Base-by-base conservation (phyloP, 1,140 invertebrate species). In the Neodiprion lecontei region DNA sequence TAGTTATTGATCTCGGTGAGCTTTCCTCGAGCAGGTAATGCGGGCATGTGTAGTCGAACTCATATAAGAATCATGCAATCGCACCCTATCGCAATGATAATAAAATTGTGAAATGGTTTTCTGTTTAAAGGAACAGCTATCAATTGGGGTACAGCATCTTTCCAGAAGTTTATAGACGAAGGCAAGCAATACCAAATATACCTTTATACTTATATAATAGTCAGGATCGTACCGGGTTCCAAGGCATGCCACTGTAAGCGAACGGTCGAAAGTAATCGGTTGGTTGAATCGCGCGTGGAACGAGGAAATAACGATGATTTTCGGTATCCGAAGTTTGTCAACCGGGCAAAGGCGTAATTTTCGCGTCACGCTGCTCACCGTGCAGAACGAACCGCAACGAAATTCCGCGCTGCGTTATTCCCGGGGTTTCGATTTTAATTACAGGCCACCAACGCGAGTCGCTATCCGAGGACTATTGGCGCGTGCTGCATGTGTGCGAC, bases 401-500 rank as follows among this genome's bases (percentile, higher is more conserved):
- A 40, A 40, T 40, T 40, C 5, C 28, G 28, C 28, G 50, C 28
- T 17, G 28, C 28, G 50, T 48, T 17, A 69, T 53, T 14, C 23
- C 40, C 66, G 28, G 50, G 66, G 73, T 72, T 79, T 76, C 50
- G 74, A 74, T 77, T 79, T 79, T 77, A 79, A 79, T 77, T 76
- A 79, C 11, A 61, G 53, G 53, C 53, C 9, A 17, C 72, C 66
- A 72, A 50, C 67, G 61, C 21, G 67, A 74, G 67, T n/a, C 66
- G 74, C 65, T 77, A 81, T 80, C 79, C 75, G 82, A 76, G 77
- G 72, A 79, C 76, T 78, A 75, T 79, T 78, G 79, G 70, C 73
- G 67, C 53, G 76, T 48, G 68, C 17, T 48, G 47, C 48, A 28
- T 49, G 66, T 72, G 49, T 48, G 53, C 9, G 9, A 61, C n/a